Evolutionary conservation across 2,888 invertebrate species (phyloP).

Genomic region (Tenodera sinensis): DNA sequence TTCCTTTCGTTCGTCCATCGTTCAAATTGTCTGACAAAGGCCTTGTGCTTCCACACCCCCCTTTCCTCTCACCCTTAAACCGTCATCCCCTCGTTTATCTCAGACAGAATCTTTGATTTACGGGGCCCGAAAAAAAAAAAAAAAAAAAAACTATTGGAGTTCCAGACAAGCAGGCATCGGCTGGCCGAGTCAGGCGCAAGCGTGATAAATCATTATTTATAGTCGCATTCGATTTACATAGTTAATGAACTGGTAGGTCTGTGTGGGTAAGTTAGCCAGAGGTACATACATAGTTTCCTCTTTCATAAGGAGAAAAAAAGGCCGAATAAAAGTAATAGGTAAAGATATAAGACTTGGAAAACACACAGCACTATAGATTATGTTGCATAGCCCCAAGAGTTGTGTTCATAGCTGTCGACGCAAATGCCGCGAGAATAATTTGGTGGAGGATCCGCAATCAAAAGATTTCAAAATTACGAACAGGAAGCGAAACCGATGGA

Average conservation of each 20-base stretch:
- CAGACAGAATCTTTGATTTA: constrained; percentile 25
- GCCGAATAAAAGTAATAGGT: not conserved
- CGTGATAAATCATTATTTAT: constrained; percentile 43
- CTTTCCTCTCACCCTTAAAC: constrained; percentile 11
- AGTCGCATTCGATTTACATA: constrained; percentile 45
- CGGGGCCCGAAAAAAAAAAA: constrained; percentile 1
- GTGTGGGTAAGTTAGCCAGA: constrained; percentile 4
- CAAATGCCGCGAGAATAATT: not conserved
- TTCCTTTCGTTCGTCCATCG: constrained; percentile 20
- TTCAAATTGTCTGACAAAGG: constrained; percentile 11
- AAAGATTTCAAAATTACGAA: not conserved
- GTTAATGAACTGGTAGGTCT: constrained; percentile 40
- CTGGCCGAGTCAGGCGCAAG: constrained; percentile 11
- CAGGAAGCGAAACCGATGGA: not conserved
- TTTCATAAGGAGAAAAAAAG: not conserved
- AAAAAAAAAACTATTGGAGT: constrained; percentile 13
- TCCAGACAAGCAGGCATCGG: constrained; percentile 5
- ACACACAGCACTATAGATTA: not conserved
- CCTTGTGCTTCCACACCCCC: not conserved
- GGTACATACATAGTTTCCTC: not conserved
- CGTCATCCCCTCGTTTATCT: constrained; percentile 21
- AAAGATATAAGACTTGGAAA: not conserved
- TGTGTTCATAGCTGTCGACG: not conserved
- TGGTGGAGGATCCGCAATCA: not conserved
- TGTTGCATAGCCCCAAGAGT: not conserved